Evolutionary conservation across 35 echinoderm and acorn worm species (phyloP).

Genomic region (Apostichopus californicus): DNA sequence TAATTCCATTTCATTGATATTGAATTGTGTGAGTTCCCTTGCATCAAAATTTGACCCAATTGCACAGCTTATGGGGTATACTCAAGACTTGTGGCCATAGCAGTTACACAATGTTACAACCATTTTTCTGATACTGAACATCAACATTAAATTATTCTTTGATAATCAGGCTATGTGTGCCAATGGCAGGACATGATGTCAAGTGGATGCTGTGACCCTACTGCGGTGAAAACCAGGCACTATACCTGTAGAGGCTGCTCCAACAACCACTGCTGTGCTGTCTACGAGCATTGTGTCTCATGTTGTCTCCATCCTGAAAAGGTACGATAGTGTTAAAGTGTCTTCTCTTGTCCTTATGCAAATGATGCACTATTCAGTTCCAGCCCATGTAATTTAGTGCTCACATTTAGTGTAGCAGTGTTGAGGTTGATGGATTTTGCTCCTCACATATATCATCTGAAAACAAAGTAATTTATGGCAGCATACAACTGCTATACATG

Average conservation of each 20-base stretch:
- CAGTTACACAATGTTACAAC: too few species aligned
- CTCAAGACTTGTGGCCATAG: neutral
- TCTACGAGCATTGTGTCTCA: constrained; percentile 95
- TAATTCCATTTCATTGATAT: neutral
- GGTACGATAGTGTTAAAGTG: constrained; percentile 29
- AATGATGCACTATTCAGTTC: too few species aligned
- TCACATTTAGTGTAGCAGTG: too few species aligned
- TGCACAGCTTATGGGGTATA: neutral
- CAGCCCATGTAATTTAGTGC: too few species aligned
- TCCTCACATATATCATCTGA: too few species aligned
- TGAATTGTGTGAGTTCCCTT: neutral
- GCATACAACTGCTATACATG: too few species aligned
- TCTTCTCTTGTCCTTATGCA: neutral
- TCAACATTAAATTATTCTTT: neutral
- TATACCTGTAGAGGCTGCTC: constrained; percentile 80
- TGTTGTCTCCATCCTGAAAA: constrained; percentile 97
- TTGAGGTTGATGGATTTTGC: too few species aligned
- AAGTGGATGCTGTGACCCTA: constrained; percentile 77
- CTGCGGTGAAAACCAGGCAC: constrained; percentile 35
- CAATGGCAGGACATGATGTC: constrained; percentile 64
- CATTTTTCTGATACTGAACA: too few species aligned
- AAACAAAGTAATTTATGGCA: too few species aligned
- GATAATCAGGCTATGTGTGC: constrained; percentile 79
- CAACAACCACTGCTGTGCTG: constrained; percentile 79
- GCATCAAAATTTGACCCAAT: neutral